Conservation (phyloP, 2,113 vertebrate genomes). For the Mesoclemmys tuberculata region DNA sequence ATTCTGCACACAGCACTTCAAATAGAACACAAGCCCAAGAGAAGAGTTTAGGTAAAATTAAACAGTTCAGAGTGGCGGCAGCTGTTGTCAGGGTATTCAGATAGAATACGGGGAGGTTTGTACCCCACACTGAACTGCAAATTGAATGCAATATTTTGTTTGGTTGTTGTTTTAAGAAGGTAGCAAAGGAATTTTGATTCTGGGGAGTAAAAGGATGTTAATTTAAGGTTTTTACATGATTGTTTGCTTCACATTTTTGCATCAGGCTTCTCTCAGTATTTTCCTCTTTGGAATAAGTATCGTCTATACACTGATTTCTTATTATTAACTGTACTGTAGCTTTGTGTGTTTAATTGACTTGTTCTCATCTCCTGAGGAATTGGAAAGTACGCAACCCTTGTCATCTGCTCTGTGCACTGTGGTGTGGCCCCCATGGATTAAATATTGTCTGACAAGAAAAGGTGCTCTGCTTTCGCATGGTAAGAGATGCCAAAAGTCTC, state of each 20-base stretch:
- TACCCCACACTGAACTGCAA: constrained; percentile 34
- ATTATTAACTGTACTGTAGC: neutral
- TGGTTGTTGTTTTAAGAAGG: neutral
- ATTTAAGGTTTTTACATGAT: neutral
- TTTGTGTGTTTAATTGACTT: neutral
- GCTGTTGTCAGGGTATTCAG: constrained; percentile 26
- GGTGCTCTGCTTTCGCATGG: neutral
- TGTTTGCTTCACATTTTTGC: neutral
- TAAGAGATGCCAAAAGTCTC: neutral
- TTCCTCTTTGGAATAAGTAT: neutral
- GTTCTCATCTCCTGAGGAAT: constrained; percentile 49
- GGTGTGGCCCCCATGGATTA: neutral
- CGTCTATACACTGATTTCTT: fast-evolving
- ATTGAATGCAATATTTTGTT: constrained; percentile 38
- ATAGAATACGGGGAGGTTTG: neutral
- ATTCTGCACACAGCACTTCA: constrained; percentile 52
- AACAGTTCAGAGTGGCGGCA: constrained; percentile 32
- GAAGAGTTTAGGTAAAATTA: constrained; percentile 55
- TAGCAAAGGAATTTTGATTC: constrained; percentile 3
- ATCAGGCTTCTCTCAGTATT: neutral
- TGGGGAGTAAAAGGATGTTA: neutral
- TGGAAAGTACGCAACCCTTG: constrained; percentile 22
- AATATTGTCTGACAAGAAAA: neutral
- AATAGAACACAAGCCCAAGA: constrained; percentile 59
- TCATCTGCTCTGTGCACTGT: neutral